Conservation (phyloP, 2,113 vertebrate genomes). For the Chloropsis hardwickii region DNA sequence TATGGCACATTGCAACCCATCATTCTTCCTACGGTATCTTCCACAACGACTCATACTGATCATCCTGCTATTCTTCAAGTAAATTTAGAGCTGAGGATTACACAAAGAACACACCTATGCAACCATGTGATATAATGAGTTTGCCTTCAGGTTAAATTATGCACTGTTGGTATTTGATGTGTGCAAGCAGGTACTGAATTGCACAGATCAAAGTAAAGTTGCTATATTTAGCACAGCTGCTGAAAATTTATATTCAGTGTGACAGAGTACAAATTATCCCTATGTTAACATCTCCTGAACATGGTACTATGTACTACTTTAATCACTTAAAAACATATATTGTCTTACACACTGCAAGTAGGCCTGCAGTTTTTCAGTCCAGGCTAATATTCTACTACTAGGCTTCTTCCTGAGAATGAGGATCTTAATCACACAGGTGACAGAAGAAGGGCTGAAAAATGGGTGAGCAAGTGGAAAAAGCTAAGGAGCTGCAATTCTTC, state of each 20-base stretch:
- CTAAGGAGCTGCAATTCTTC: not conserved
- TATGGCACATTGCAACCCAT: not conserved
- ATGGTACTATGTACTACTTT: not conserved
- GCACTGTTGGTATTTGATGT: not conserved
- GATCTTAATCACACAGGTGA: not conserved
- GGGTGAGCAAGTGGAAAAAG: not conserved
- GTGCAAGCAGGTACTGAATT: not conserved
- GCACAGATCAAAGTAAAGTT: not conserved
- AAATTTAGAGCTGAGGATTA: not conserved
- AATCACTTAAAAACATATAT: not conserved
- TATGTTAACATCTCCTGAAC: not conserved
- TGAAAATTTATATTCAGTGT: not conserved
- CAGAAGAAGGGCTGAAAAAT: not conserved
- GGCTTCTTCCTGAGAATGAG: not conserved
- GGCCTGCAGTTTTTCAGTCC: not conserved
- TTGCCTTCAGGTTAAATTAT: not conserved
- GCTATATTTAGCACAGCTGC: not conserved
- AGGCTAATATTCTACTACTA: not conserved
- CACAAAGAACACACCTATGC: not conserved
- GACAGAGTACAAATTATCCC: not conserved
- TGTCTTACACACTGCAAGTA: not conserved
- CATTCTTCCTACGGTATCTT: not conserved
- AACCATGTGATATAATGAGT: not conserved
- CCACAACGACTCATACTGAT: not conserved
- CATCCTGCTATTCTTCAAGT: not conserved